Evolutionary conservation across 2,113 vertebrate species (phyloP).

Genomic region (Chloroceryle aenea): DNA sequence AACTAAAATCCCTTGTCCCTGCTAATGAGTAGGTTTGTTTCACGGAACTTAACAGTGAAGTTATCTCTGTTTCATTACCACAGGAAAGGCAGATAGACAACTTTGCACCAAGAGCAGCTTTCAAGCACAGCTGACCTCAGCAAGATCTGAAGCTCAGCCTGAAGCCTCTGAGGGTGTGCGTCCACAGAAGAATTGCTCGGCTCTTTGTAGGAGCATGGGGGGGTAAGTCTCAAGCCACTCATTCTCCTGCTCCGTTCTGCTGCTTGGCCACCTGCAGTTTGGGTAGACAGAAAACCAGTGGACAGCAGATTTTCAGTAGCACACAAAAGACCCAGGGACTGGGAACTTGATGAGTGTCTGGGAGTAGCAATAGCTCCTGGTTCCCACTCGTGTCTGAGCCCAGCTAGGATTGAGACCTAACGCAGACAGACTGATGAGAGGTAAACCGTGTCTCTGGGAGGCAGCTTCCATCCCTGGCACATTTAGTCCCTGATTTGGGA

Average conservation of each 20-base stretch:
- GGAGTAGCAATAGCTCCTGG: neutral
- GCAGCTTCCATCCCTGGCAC: neutral
- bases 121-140: neutral
- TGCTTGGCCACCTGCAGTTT: neutral
- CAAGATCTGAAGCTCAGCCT: neutral
- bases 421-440: neutral
- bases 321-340: accelerated
- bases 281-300: neutral
- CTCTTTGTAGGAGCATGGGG: neutral
- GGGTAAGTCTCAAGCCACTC: neutral
- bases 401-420: neutral
- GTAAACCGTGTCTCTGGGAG: neutral
- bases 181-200: neutral
- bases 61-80: neutral
- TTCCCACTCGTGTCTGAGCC: neutral
- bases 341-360: neutral
- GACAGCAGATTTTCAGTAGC: neutral
- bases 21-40: neutral
- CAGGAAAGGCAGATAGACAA: neutral
- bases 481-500: neutral
- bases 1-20: neutral
- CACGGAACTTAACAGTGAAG: neutral
- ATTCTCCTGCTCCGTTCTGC: neutral
- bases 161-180: neutral
- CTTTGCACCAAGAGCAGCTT: neutral